Evolutionary conservation across 1,140 invertebrate genomes (phyloP).

Genomic region (Papilio machaon): DNA sequence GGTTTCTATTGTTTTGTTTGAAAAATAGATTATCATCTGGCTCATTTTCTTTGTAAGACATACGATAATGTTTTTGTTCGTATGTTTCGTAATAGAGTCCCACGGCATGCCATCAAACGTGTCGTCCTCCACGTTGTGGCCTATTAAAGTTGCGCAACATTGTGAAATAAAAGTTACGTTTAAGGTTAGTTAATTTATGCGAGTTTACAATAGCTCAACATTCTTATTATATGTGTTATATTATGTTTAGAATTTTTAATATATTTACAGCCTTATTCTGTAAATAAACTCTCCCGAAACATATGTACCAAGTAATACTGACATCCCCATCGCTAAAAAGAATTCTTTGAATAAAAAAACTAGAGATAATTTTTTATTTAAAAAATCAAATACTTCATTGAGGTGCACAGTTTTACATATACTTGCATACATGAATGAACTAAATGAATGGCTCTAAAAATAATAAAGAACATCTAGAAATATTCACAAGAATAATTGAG

Average conservation of each 20-base stretch:
- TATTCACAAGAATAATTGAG: background rate
- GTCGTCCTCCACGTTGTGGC: background rate
- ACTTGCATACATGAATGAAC: background rate
- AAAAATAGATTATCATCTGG: too few species aligned
- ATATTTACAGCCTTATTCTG: background rate
- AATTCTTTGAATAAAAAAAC: too few species aligned
- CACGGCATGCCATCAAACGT: background rate
- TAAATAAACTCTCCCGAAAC: background rate
- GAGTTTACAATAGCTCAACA: background rate
- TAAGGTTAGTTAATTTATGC: constrained; percentile 4
- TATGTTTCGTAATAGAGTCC: too few species aligned
- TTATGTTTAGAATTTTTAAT: background rate
- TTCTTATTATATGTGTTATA: background rate
- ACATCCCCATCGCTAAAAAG: too few species aligned
- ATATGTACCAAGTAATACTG: background rate
- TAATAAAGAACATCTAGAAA: background rate
- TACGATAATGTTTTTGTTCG: too few species aligned
- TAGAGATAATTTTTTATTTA: too few species aligned
- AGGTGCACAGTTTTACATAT: too few species aligned
- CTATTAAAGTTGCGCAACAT: constrained; percentile 29
- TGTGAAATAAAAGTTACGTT: constrained; percentile 21
- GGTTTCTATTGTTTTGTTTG: too few species aligned
- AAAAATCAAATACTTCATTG: too few species aligned
- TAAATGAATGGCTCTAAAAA: background rate
- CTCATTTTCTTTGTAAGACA: too few species aligned